phyloP scores from a whole-genome alignment of 1,140 invertebrate genomes.

The Ceratosolen solmsi region DNA sequence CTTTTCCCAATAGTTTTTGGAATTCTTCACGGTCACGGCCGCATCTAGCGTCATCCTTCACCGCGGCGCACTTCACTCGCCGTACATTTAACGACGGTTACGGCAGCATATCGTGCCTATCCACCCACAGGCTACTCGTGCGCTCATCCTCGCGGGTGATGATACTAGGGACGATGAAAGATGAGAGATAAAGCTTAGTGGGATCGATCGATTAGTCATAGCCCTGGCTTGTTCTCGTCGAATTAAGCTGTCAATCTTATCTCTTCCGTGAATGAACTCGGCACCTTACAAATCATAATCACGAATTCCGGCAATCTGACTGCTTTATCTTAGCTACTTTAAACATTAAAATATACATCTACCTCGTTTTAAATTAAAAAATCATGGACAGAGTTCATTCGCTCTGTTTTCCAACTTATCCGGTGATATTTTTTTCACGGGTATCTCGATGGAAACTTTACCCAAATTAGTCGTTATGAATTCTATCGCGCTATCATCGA shows the following conservation, averaged over 20 bases:
- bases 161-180: no score
- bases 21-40: slow-evolving; percentile 69
- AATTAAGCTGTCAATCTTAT: not conserved
- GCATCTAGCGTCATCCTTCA: slow-evolving; percentile 57
- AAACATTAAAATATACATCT: no score
- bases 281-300: not conserved
- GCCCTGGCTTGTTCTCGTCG: not conserved
- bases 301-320: no score
- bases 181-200: not conserved
- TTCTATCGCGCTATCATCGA: no score
- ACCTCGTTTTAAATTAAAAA: no score
- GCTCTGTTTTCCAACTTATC: no score
- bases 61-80: not conserved
- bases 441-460: no score
- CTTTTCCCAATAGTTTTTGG: slow-evolving; percentile 63
- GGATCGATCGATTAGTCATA: not conserved
- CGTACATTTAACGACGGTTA: slow-evolving; percentile 50
- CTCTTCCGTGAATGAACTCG: not conserved
- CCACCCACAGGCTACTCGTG: not conserved
- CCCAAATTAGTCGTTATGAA: no score
- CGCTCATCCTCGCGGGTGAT: not conserved
- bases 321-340: no score
- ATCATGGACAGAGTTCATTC: no score
- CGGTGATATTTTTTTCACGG: no score
- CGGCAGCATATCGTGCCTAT: no score